These are phyloP conservation scores for Chaetogeoica ovagalla DNA, from an alignment of 2,888 invertebrate genomes.

Conservation along the genomic window DNA sequence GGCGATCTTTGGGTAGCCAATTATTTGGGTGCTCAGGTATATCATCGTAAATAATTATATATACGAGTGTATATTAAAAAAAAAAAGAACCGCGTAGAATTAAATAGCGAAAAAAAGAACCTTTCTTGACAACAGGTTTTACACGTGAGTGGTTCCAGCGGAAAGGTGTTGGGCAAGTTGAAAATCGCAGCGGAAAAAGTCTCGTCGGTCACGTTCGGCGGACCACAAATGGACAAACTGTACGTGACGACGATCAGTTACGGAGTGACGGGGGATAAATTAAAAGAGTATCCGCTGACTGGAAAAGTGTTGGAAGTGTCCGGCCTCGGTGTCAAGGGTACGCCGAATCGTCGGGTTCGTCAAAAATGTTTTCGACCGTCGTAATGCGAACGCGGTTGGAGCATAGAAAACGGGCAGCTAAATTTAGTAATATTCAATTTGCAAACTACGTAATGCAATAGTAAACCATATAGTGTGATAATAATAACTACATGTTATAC, in stretches of 20 bases:
- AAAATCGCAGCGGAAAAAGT: conserved; percentile 66
- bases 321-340: conserved; percentile 45
- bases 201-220: conserved; percentile 74
- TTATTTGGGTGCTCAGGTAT: conserved; percentile 56
- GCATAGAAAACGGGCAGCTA: no score
- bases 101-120: neutral
- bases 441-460: no score
- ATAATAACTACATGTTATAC: no score
- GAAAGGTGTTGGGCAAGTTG: conserved; percentile 65
- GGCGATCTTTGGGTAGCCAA: conserved; percentile 60
- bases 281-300: conserved; percentile 61
- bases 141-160: conserved; percentile 65
- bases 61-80: no score
- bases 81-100: no score
- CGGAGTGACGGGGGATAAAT: conserved; percentile 62
- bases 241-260: conserved; percentile 69
- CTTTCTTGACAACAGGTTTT: conserved; percentile 63
- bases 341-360: conserved; percentile 14
- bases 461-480: no score
- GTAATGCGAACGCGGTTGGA: neutral
- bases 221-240: conserved; percentile 67
- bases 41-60: conserved; percentile 13
- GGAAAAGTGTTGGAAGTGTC: conserved; percentile 60
- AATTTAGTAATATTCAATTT: no score
- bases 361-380: conserved; percentile 36